These are phyloP conservation scores for Pteruthius melanotis DNA, from an alignment of 2,113 vertebrate genomes.

Conservation along the genomic window DNA sequence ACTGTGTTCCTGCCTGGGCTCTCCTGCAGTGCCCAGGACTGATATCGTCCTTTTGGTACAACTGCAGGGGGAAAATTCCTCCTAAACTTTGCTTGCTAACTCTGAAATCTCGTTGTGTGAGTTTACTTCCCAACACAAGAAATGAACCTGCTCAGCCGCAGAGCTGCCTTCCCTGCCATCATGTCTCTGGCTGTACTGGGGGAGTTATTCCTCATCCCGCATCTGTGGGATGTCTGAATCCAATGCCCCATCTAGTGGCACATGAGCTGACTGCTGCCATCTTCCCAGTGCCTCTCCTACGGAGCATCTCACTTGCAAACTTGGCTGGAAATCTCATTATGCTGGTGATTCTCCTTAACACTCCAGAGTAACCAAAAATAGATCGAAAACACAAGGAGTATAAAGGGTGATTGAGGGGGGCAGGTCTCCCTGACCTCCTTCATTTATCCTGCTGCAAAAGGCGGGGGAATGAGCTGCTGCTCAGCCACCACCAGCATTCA, in stretches of 20 bases:
- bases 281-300: not conserved
- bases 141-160: fast-evolving
- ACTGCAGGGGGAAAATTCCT: not conserved
- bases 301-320: fast-evolving
- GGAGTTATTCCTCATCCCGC: not conserved
- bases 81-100: not conserved
- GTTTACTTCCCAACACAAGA: not conserved
- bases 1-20: not conserved
- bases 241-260: slow-evolving; percentile 43
- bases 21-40: not conserved
- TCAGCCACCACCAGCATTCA: not conserved
- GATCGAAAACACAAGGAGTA: not conserved
- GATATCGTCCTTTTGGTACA: not conserved
- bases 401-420: not conserved
- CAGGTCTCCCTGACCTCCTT: not conserved
- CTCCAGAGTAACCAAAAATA: not conserved
- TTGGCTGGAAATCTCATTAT: not conserved
- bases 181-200: fast-evolving
- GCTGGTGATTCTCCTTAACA: not conserved
- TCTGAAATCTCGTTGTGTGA: not conserved
- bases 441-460: not conserved
- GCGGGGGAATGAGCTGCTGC: not conserved
- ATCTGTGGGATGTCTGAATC: not conserved
- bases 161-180: not conserved
- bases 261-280: not conserved